phyloP scores from a whole-genome alignment of 1,140 invertebrate genomes.

The Drosophila obscura region DNA sequence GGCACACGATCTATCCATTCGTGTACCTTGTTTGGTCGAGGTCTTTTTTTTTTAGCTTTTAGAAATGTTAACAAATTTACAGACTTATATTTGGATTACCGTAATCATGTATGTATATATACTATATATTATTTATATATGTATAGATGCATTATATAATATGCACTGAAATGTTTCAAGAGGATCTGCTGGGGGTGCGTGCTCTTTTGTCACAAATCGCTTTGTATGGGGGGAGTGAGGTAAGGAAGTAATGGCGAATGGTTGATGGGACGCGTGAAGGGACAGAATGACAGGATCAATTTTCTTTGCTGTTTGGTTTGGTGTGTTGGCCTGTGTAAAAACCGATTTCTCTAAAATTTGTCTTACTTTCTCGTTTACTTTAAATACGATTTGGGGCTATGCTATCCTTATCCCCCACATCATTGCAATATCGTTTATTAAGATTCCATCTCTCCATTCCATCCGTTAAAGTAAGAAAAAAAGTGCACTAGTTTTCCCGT shows the following conservation, averaged over 20 bases:
- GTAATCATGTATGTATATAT: slow-evolving; percentile 46
- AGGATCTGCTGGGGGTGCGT: slow-evolving; percentile 28
- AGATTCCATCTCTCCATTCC: slow-evolving; percentile 16
- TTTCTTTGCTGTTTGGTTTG: no score
- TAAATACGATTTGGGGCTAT: slow-evolving; percentile 26
- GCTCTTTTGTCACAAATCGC: neutral
- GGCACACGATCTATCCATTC: slow-evolving; percentile 25
- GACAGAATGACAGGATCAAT: neutral
- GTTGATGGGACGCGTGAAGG: neutral
- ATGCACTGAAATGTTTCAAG: slow-evolving; percentile 52
- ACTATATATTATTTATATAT: slow-evolving; percentile 40
- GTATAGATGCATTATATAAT: slow-evolving; percentile 39
- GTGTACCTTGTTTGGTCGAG: slow-evolving; percentile 13
- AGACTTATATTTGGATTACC: slow-evolving; percentile 70
- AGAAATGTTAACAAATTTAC: slow-evolving; percentile 77
- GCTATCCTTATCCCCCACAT: slow-evolving; percentile 1
- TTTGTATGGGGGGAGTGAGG: neutral
- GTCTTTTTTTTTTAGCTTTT: slow-evolving; percentile 21
- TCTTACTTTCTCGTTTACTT: slow-evolving; percentile 61
- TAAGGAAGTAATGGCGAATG: neutral
- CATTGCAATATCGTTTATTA: slow-evolving; percentile 16
- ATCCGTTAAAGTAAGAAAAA: slow-evolving; percentile 65
- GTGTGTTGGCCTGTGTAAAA: slow-evolving; percentile 41
- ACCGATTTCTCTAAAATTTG: slow-evolving; percentile 64
- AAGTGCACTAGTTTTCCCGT: slow-evolving; percentile 31